These are phyloP conservation scores for Conistra vaccinii DNA, from an alignment of 2,888 invertebrate species.

Conservation along the genomic window DNA sequence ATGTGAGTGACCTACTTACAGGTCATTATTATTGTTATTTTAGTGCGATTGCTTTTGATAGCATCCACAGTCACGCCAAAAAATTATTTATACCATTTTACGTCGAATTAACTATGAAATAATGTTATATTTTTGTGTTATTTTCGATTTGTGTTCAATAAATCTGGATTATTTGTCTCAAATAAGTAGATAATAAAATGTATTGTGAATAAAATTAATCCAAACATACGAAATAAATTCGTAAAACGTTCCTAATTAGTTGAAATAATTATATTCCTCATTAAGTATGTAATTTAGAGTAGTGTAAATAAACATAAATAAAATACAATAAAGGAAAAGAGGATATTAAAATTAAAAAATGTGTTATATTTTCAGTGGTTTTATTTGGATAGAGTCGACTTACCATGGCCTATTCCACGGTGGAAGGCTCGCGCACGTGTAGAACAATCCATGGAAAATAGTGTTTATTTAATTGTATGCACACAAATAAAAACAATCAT, in stretches of 20 bases:
- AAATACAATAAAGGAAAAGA: slow-evolving; percentile 10
- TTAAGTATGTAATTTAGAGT: slow-evolving; percentile 16
- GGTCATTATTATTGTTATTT: slow-evolving; percentile 50
- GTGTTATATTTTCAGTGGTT: slow-evolving; percentile 74
- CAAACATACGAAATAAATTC: not conserved
- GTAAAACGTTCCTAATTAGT: slow-evolving; percentile 42
- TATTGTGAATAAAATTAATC: slow-evolving; percentile 17
- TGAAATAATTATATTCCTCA: slow-evolving; percentile 27
- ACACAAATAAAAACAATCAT: slow-evolving; percentile 76
- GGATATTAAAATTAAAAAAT: slow-evolving; percentile 74
- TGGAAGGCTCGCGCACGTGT: slow-evolving; percentile 85
- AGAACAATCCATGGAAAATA: slow-evolving; percentile 90
- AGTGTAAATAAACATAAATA: slow-evolving; percentile 42
- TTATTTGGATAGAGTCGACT: slow-evolving; percentile 86
- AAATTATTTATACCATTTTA: slow-evolving; percentile 10
- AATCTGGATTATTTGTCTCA: slow-evolving; percentile 5
- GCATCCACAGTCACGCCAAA: slow-evolving; percentile 24
- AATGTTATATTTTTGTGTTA: not conserved
- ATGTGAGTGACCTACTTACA: slow-evolving; percentile 49
- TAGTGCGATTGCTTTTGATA: slow-evolving; percentile 26
- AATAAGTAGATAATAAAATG: not conserved
- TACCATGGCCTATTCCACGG: slow-evolving; percentile 89
- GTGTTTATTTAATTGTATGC: slow-evolving; percentile 84
- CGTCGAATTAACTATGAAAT: slow-evolving; percentile 5
- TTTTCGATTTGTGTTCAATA: not conserved